Evolutionary conservation across 2,113 vertebrate genomes (phyloP).

Genomic region (Ochotona curzoniae): DNA sequence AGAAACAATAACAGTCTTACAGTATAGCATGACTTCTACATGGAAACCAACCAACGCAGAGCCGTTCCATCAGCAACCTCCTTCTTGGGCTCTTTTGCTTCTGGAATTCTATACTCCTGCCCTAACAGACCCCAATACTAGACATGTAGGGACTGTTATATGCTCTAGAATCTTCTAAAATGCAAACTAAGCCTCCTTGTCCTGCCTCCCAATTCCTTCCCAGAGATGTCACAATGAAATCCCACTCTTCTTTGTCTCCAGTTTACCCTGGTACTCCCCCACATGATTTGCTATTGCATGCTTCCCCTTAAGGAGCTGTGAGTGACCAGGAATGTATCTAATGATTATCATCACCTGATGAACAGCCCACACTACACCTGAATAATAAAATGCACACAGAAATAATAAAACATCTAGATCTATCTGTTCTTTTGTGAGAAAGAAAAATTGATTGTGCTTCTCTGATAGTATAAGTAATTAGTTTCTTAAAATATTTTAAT

Average conservation of each 20-base stretch:
- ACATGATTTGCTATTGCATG: accelerated
- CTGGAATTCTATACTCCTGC: background rate
- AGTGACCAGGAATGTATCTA: background rate
- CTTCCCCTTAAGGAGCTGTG: background rate
- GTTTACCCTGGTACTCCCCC: background rate
- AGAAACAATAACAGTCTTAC: background rate
- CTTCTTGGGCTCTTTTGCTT: background rate
- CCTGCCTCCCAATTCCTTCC: background rate
- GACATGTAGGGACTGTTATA: background rate
- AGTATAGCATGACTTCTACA: background rate
- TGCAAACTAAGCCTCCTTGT: background rate
- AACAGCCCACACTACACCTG: background rate
- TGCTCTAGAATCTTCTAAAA: background rate
- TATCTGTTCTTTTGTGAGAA: background rate
- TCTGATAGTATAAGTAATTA: background rate
- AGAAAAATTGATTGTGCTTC: background rate
- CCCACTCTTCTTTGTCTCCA: background rate
- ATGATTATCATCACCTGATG: background rate
- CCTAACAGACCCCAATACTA: background rate
- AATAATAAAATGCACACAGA: background rate
- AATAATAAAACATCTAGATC: background rate
- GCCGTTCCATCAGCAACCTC: background rate
- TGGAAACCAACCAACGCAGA: background rate
- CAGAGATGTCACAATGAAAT: background rate
- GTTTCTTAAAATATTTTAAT: slow-evolving; percentile 50